Percentiles rank a stretch among this genome's conserved stretches.
Evolutionary conservation across 2,113 vertebrate species (phyloP).

Genomic region (Scortum barcoo): DNA sequence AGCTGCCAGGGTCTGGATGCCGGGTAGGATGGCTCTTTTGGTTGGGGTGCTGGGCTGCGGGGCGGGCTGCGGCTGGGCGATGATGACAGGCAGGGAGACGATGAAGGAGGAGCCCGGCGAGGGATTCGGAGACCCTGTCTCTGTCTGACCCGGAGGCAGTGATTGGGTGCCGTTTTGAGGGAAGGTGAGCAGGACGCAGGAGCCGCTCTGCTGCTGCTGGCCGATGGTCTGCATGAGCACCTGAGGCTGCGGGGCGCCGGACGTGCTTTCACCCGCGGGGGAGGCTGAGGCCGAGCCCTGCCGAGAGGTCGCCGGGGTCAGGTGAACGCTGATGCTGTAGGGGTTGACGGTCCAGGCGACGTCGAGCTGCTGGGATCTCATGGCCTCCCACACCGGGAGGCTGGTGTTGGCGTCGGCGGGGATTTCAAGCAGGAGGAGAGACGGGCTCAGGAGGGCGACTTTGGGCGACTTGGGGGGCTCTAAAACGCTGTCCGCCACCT

Average conservation of each 20-base stretch:
- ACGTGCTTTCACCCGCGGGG: not conserved
- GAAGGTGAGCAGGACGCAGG: slow-evolving; percentile 15
- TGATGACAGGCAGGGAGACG: slow-evolving; percentile 43
- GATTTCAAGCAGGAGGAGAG: slow-evolving; percentile 53
- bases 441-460: slow-evolving; percentile 14
- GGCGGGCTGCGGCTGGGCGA: slow-evolving; percentile 25
- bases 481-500: not conserved
- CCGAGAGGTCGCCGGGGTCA: slow-evolving; percentile 32
- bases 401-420: slow-evolving; percentile 44
- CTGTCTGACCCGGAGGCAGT: not conserved
- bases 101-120: not conserved
- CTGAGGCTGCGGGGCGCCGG: slow-evolving; percentile 6
- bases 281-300: not conserved
- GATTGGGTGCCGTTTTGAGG: slow-evolving; percentile 6
- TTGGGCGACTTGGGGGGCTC: not conserved
- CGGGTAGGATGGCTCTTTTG: not conserved
- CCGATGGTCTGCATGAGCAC: not conserved
- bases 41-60: not conserved
- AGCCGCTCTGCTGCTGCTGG: not conserved
- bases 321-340: slow-evolving; percentile 47
- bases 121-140: too few relatives aligned
- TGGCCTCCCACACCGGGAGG: slow-evolving; percentile 67
- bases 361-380: slow-evolving; percentile 43
- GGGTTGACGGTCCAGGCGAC: slow-evolving; percentile 59
- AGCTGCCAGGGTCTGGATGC: not conserved